Evolutionary conservation across 1,140 invertebrate species (phyloP).

Genomic region (Halotydeus destructor): DNA sequence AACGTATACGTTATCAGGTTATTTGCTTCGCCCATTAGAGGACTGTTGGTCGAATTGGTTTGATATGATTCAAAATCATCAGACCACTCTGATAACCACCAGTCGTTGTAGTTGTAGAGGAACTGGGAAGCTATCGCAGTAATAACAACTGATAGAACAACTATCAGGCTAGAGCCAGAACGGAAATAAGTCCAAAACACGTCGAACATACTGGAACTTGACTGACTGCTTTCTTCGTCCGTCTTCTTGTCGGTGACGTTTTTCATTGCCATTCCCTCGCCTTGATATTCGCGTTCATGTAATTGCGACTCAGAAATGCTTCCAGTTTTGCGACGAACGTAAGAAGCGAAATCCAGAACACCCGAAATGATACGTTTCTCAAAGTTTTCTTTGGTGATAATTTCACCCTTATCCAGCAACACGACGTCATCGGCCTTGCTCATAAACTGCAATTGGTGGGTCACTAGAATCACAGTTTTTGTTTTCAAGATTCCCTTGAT

Average conservation of each 20-base stretch:
- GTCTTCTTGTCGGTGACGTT: neutral
- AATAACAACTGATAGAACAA: slow-evolving; percentile 11
- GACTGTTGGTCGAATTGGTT: slow-evolving; percentile 7
- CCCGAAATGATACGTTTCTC: neutral
- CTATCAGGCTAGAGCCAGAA: slow-evolving; percentile 13
- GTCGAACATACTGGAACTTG: neutral
- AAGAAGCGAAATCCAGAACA: neutral
- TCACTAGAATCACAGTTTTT: slow-evolving; percentile 44
- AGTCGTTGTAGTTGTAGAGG: slow-evolving; percentile 19
- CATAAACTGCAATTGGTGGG: slow-evolving; percentile 37
- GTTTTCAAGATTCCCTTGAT: slow-evolving; percentile 29
- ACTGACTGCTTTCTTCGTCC: neutral
- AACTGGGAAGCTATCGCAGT: slow-evolving; percentile 16
- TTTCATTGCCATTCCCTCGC: neutral
- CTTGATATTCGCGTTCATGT: neutral
- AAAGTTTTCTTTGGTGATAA: slow-evolving; percentile 12
- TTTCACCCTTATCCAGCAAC: slow-evolving; percentile 39
- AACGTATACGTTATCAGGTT: slow-evolving; percentile 21
- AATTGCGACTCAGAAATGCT: slow-evolving; percentile 27
- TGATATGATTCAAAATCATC: slow-evolving; percentile 17
- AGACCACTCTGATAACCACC: slow-evolving; percentile 18
- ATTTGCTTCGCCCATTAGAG: neutral
- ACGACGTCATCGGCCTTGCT: slow-evolving; percentile 49
- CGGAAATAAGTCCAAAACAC: slow-evolving; percentile 16
- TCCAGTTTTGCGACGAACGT: neutral